These are phyloP conservation scores for Ctenomys sociabilis DNA, from an alignment of 2,113 vertebrate species.

Conservation along the genomic window DNA sequence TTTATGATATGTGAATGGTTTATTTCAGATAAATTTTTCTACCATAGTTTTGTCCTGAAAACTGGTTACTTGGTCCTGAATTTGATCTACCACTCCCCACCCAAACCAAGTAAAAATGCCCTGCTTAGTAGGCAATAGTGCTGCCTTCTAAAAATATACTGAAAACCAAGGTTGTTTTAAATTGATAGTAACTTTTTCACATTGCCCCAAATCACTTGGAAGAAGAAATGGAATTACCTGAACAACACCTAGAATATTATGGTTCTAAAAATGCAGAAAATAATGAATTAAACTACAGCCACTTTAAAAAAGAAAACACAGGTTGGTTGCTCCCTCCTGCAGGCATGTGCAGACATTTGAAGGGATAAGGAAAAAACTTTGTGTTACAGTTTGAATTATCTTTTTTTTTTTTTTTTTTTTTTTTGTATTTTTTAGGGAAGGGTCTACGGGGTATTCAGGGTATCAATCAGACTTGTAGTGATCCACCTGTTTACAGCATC, in stretches of 20 bases:
- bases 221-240: not conserved
- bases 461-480: too few relatives aligned
- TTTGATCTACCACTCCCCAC: too few relatives aligned
- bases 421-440: too few relatives aligned
- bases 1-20: not conserved
- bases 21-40: not conserved
- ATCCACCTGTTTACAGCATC: too few relatives aligned
- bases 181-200: not conserved
- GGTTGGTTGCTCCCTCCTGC: not conserved
- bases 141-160: not conserved
- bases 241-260: not conserved
- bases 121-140: not conserved
- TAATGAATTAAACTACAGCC: not conserved
- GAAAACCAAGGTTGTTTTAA: not conserved
- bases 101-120: too few relatives aligned
- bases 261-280: not conserved
- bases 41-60: not conserved
- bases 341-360: not conserved
- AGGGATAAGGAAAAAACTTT: slow-evolving; percentile 8
- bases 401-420: too few relatives aligned
- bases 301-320: slow-evolving; percentile 50
- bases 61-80: not conserved
- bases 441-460: too few relatives aligned
- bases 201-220: not conserved
- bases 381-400: too few relatives aligned